Base-by-base conservation (phyloP, 2,888 invertebrate species). In the Ganaspis brasiliensis region DNA sequence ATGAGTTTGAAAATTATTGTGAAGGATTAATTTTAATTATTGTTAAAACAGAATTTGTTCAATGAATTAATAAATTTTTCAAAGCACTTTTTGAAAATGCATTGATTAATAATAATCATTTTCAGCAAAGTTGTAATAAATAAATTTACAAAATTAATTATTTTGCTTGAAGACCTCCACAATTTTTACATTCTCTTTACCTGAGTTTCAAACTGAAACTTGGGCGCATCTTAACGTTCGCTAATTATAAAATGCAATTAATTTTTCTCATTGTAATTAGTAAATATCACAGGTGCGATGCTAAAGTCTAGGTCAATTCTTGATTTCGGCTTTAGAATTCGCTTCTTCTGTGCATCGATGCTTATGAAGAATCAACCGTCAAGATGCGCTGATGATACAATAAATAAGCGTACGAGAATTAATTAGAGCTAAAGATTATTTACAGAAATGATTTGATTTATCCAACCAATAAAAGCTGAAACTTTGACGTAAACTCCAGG, bases 401-500 rank as follows among this genome's bases (percentile, higher is more conserved):
- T 57, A 74, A 71, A 74, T 56, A 52, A 61, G 56, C 52, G 49
- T 63, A 55, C 10, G 26, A 71, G 40, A 40, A 59, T 10, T 67
- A 45, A 67, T 52, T 9, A 67, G 59, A 61, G 78, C 82, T 95
- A 96, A 92, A 96, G 94, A 92, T 97, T 97, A 92, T 98, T 98
- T 86, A 98, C 98, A 90, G 97, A 97, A 89, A 98, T 98, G 86
- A 98, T 98, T 93, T 98, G 98, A 93, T 98, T 98, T 90, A 98
- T 98, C 98, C 98, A 98, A 82, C 98, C 97, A 86, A 98, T 97
- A 92, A 98, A 98, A 57, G 97, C 95, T 3, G 98, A 97, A 10
- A 98, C 98, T 93, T 98, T 97, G 35, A 98, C 98, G 91, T 98
- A 98, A 79, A 98, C 98, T n/a, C 98, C 98, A 37, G 98, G 98